phyloP scores from a whole-genome alignment of 2,113 vertebrate genomes.

The Hyla sarda region DNA sequence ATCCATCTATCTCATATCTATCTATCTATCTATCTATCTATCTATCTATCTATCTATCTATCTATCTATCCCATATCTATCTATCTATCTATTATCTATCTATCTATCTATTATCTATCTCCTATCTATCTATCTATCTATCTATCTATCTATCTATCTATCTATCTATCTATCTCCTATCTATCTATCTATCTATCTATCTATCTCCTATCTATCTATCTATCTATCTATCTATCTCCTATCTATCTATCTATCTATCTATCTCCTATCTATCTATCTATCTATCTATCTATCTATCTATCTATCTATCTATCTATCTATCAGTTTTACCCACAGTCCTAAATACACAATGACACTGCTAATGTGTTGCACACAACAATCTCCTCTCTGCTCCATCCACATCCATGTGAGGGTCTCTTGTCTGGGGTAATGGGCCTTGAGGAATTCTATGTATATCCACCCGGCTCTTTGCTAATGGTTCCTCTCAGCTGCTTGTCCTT shows the following conservation, averaged over 20 bases:
- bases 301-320: conserved; percentile 34
- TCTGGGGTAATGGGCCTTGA: conserved; percentile 28
- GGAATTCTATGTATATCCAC: not conserved
- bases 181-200: conserved; percentile 32
- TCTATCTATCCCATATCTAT: not conserved
- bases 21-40: not conserved
- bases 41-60: conserved; percentile 9
- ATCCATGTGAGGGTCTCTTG: not conserved
- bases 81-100: no score
- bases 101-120: no score
- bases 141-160: conserved; percentile 17
- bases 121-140: conserved; percentile 27
- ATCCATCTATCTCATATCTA: no score
- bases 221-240: conserved; percentile 7
- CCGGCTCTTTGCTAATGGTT: conserved; percentile 27
- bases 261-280: conserved; percentile 30
- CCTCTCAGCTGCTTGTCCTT: conserved; percentile 40
- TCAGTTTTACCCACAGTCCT: not conserved
- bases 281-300: conserved; percentile 32
- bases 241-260: conserved; percentile 40
- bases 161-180: conserved; percentile 29
- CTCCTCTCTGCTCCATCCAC: not conserved
- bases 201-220: conserved; percentile 30
- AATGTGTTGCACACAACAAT: not conserved
- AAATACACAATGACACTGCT: not conserved